A percentile compares a stretch with the other conserved stretches of the same genome.
Evolutionary conservation across 92 coral and sea anemone genomes (phyloP).

Genomic region (Virgularia gustaviana): DNA sequence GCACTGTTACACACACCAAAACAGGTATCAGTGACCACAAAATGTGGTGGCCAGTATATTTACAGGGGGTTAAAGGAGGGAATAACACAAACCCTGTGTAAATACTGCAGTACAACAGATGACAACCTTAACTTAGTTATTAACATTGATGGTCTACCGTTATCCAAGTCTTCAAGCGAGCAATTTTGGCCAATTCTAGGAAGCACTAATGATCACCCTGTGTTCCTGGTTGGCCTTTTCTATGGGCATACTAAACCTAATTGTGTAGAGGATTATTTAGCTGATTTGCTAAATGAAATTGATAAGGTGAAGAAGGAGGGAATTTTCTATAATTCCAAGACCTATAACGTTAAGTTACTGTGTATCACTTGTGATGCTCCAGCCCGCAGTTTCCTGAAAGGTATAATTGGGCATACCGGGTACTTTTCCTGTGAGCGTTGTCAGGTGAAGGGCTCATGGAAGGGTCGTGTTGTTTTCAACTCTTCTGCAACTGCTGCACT

Average conservation of each 20-base stretch:
- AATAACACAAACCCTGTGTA: neutral
- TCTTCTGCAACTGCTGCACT: neutral
- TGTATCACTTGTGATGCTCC: conserved; percentile 6
- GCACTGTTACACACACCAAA: conserved; percentile 8
- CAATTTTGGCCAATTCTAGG: conserved; percentile 13
- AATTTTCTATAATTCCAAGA: neutral
- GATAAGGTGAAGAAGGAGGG: neutral
- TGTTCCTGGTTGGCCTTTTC: conserved; percentile 1
- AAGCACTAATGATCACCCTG: neutral
- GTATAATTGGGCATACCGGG: neutral
- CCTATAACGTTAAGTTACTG: neutral
- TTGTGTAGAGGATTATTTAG: neutral
- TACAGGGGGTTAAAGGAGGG: conserved; percentile 6
- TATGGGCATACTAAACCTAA: neutral
- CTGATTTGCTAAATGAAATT: neutral
- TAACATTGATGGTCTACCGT: neutral
- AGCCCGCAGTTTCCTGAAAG: neutral
- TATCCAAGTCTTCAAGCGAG: neutral
- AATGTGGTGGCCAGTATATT: conserved; percentile 26
- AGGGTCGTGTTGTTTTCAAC: neutral
- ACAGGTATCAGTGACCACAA: neutral
- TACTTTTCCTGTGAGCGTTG: conserved; percentile 1
- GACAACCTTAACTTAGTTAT: neutral
- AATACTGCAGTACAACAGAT: neutral
- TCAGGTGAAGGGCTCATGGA: neutral